Base-by-base conservation (phyloP, 2,888 invertebrate species). In the Plagodis pulveraria region DNA sequence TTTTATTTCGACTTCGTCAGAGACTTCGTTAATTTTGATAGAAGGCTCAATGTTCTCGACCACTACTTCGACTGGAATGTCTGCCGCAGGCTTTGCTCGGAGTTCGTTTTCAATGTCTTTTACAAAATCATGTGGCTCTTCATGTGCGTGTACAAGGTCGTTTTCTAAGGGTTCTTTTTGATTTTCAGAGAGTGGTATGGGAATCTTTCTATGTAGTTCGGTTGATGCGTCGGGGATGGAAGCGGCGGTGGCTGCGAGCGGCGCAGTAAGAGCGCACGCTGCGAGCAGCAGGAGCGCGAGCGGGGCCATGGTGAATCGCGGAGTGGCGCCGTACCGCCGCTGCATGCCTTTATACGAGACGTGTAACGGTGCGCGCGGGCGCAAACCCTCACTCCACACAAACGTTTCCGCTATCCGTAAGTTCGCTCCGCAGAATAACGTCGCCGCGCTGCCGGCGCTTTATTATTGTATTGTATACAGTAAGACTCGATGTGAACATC, bases 321-420 rank as follows among this genome's bases (percentile, higher is more conserved):
- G 47, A 72, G 68, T 70, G 71, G 67, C 79, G 75, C 79, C 36
- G 36, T 38, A 6, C 52, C 59, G 50, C 56, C 55, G 48, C 58
- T 49, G 53, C 11, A 69, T 60, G 66, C 83, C 78, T 91, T 87
- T 91, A 91, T 91, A 91, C 81, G 73, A 64, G 63, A 65, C 66
- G 73, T 62, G 69, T 91, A 91, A 91, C 91, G 91, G 91, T 91
- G 77, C 71, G 36, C 69, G 65, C 65, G 69, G n/a, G 22, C 22
- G 22, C 22, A 22, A 22, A 72, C 67, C 66, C 67, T 56, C 74
- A 68, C 71, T 70, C 11, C 74, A 63, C 68, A 69, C 70, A 6
- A 44, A 66, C 86, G 81, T 83, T 85, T 83, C 83, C 78, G 74
- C 76, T 81, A 74, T 78, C 77, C 5, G 40, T 10, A 10, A 40